phyloP scores from a whole-genome alignment of 1,140 invertebrate species.

The Drosophila seguyi region DNA sequence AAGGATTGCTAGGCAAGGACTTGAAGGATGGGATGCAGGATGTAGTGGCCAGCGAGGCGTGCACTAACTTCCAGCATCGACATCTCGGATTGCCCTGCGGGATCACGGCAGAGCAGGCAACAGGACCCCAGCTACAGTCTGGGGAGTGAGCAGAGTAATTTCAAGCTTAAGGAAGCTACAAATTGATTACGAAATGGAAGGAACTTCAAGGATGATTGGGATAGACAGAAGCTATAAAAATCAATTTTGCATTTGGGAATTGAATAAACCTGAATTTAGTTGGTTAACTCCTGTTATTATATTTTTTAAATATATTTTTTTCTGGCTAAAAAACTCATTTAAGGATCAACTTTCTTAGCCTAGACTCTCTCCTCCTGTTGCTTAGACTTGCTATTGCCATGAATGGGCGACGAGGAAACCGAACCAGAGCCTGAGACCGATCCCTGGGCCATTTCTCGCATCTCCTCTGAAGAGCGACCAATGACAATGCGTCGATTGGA shows the following conservation, averaged over 20 bases:
- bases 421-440: constrained; percentile 1
- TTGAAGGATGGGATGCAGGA: constrained; percentile 2
- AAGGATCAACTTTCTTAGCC: neutral
- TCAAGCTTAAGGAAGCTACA: constrained; percentile 70
- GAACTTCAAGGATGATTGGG: constrained; percentile 9
- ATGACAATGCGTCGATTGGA: constrained; percentile 63
- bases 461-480: constrained; percentile 66
- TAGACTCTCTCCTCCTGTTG: constrained; percentile 41
- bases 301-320: constrained; percentile 7
- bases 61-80: constrained; percentile 61
- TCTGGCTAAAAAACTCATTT: neutral
- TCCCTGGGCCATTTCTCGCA: constrained; percentile 51
- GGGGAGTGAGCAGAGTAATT: constrained; percentile 58
- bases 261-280: neutral
- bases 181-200: constrained; percentile 55
- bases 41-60: constrained; percentile 49
- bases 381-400: neutral
- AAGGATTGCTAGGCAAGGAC: neutral
- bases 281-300: neutral
- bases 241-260: neutral
- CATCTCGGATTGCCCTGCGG: constrained; percentile 57
- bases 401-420: constrained; percentile 2
- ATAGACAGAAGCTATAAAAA: neutral
- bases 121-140: constrained; percentile 5
- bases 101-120: constrained; percentile 3